phyloP scores from a whole-genome alignment of 2,888 invertebrate species.

The Cantharis lateralis region DNA sequence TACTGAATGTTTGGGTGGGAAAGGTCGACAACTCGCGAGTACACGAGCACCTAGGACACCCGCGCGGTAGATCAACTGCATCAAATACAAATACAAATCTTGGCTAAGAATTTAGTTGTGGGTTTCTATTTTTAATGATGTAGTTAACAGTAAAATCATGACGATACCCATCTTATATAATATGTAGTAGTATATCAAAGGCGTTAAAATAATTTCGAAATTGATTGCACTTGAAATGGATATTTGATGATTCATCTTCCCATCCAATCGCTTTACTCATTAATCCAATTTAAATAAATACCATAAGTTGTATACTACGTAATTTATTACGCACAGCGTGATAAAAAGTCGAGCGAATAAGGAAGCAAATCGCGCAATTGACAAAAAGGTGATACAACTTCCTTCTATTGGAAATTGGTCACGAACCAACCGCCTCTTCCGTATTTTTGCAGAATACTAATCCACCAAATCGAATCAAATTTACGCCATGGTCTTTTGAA shows the following conservation, averaged over 20 bases:
- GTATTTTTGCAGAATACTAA: background rate
- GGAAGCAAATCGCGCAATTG: background rate
- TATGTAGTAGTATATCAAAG: background rate
- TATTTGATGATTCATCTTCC: background rate
- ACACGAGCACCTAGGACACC: conserved; percentile 6
- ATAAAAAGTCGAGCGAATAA: background rate
- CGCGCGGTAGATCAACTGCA: conserved; percentile 4
- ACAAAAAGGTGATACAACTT: background rate
- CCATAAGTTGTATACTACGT: background rate
- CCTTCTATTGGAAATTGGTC: background rate
- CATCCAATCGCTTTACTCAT: background rate
- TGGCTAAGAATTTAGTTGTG: conserved; percentile 2
- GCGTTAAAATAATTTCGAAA: background rate
- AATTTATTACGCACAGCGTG: background rate
- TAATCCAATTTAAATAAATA: background rate
- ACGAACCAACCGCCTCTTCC: background rate
- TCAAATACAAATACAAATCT: background rate
- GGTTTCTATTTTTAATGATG: conserved; percentile 1
- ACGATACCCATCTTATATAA: background rate
- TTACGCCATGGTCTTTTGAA: background rate
- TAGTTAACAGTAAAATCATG: background rate
- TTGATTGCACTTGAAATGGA: background rate
- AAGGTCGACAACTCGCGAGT: conserved; percentile 26
- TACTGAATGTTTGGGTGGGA: conserved; percentile 26
- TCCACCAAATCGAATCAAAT: background rate